These are phyloP conservation scores for Achatina immaculata DNA, from an alignment of 1,140 invertebrate genomes.

Conservation along the genomic window DNA sequence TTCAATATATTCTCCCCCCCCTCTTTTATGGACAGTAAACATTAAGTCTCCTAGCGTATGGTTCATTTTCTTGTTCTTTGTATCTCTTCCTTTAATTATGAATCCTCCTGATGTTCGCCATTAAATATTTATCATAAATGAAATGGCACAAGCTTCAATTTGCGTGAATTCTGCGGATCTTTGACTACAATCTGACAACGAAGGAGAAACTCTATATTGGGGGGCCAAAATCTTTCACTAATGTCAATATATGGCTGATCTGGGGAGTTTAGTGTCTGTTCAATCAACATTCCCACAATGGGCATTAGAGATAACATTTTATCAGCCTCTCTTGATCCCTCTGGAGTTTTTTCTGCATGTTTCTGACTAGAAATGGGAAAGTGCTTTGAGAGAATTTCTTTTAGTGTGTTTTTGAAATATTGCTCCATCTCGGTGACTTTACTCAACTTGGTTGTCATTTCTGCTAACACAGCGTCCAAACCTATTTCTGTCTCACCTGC, in stretches of 20 bases:
- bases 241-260: constrained; percentile 52
- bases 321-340: background rate
- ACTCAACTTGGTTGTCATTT: background rate
- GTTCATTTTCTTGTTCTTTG: too few relatives aligned
- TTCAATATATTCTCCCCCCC: too few relatives aligned
- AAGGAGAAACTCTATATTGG: constrained; percentile 51
- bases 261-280: constrained; percentile 50
- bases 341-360: background rate
- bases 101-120: too few relatives aligned
- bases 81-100: too few relatives aligned
- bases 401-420: constrained; percentile 34
- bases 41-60: too few relatives aligned
- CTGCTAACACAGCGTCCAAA: background rate
- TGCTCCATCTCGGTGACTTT: constrained; percentile 8
- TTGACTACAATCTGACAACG: constrained; percentile 49
- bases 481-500: background rate
- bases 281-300: constrained; percentile 48
- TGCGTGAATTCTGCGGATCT: constrained; percentile 50
- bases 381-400: constrained; percentile 41
- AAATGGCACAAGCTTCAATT: constrained; percentile 54
- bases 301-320: constrained; percentile 37
- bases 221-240: constrained; percentile 48
- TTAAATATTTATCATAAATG: constrained; percentile 44
- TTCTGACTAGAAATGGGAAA: constrained; percentile 42
- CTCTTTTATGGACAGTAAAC: too few relatives aligned